Evolutionary conservation across 1,140 invertebrate species (phyloP).

Genomic region (Drosophila burlai): DNA sequence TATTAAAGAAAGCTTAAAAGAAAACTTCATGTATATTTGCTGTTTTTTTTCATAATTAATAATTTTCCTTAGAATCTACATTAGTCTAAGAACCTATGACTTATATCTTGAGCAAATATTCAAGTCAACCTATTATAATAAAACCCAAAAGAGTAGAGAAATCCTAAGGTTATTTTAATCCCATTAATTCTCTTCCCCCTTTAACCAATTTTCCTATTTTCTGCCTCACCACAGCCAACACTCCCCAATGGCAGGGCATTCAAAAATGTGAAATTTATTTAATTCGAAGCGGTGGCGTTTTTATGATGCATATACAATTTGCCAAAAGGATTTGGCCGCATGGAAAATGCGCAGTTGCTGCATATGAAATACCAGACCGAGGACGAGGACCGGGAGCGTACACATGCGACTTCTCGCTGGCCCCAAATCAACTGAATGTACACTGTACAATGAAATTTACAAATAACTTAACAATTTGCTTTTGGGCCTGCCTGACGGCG

Average conservation of each 20-base stretch:
- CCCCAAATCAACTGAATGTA: conserved; percentile 48
- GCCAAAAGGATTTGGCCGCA: conserved; percentile 69
- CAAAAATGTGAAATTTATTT: conserved; percentile 72
- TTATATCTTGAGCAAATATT: not conserved
- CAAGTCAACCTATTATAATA: not conserved
- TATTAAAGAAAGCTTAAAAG: not conserved
- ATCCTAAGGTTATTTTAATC: not conserved
- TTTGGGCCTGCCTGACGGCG: conserved; percentile 68
- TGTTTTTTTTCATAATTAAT: no score
- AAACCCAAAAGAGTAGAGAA: not conserved
- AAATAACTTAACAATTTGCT: conserved; percentile 82
- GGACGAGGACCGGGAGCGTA: conserved; percentile 14
- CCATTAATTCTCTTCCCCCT: not conserved
- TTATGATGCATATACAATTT: conserved; percentile 72
- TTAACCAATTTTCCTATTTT: not conserved
- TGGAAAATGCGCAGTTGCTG: conserved; percentile 60
- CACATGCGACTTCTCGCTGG: conserved; percentile 24
- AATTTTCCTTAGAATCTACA: not conserved
- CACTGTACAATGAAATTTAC: conserved; percentile 69
- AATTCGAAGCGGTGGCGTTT: conserved; percentile 60
- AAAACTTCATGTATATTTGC: no score
- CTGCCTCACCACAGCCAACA: not conserved
- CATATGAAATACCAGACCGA: conserved; percentile 50
- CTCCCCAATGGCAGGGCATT: conserved; percentile 29
- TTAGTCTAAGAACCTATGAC: no score